Evolutionary conservation across 2,888 invertebrate species (phyloP), one percentile per base, ranked within the genome.

Genomic region (Leucozona laternaria): DNA sequence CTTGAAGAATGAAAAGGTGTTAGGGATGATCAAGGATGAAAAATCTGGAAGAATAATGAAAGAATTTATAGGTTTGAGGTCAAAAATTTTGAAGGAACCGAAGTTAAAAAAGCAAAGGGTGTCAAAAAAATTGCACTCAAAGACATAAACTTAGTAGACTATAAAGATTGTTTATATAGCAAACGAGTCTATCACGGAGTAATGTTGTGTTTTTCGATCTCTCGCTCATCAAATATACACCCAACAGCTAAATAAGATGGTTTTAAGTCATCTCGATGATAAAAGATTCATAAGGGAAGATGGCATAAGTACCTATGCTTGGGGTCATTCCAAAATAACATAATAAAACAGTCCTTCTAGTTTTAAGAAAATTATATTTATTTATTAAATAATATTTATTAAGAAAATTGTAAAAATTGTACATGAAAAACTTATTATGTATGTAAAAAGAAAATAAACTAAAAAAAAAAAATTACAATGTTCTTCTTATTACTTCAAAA

Each of bases 181-280:
- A 50, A 50, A 10, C 8, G 20, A 22, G 10, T 20, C 1, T 20
- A 50, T 7, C 50, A 50, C 11, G 50, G 50, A 11, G 17, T 22
- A 50, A 50, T 50, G 17, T 50, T 20, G n/a, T 50, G 50, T 50
- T 50, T 50, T 22, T 50, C 50, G 50, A 17, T 50, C 20, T 4
- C 2, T 50, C 4, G 50, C 50, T 4, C 50, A 20, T 22, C 17
- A 50, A 17, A 22, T 50, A 50, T 50, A 50, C 22, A 50, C 50
- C 8, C 50, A 50, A 20, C 50, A 50, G 22, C 10, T 50, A 2
- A 20, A 50, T 20, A 50, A 50, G 20, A 13, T 50, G 8, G 50
- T 50, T 34, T 11, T 34, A 2, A 34, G 10, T 11, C 34, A 34
- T 11, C 11, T 34, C 11, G 34, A 34, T 34, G 34, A 34, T 3